Evolutionary conservation across 2,113 vertebrate genomes (phyloP), one percentile per base, ranked within the genome.

Genomic region (Antennarius striatus): DNA sequence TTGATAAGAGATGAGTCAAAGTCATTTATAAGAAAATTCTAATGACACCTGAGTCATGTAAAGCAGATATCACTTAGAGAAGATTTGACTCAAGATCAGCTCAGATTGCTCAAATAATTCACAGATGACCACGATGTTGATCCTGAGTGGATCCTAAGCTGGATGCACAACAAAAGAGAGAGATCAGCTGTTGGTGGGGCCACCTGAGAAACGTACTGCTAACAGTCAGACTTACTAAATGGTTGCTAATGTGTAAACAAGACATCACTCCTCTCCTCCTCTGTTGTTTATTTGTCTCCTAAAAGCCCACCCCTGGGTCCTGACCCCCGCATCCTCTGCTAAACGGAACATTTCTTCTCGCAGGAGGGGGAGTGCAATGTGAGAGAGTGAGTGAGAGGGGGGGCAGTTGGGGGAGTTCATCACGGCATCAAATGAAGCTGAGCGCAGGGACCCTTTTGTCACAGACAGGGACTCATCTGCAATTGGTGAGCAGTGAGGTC

Each of bases 231-330:
- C 76, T 83, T 85, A 81, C 89, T 87, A 93, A 94, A 93, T 88
- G 80, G 90, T 90, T 84, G 84, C 93, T 90, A 91, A 95, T 94
- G 93, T 95, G 94, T 96, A 96, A 98, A 96, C 94, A 95, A 96
- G 95, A 95, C 94, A 95, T 95, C 94, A 95, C 93, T 95, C 92
- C 90, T 95, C 93, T 95, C 93, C 92, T 93, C 79, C 82, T 92
- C 93, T 92, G 80, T 89, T 90, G 81, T 85, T 91, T 96, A 95
- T 96, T 96, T 94, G 93, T 93, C 92, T 95, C 92, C 85, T 88
- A 85, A 91, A 88, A 92, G 89, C 84, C 80, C 84, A 83, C 86
- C 86, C 86, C 81, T 84, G 84, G 85, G 88, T 86, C 88, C 79
- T 79, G 88, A 88, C 81, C 86, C 82, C 45, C 74, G 82, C 90